Evolutionary conservation across 1,140 invertebrate genomes (phyloP).

Genomic region (Frieseomelitta varia): DNA sequence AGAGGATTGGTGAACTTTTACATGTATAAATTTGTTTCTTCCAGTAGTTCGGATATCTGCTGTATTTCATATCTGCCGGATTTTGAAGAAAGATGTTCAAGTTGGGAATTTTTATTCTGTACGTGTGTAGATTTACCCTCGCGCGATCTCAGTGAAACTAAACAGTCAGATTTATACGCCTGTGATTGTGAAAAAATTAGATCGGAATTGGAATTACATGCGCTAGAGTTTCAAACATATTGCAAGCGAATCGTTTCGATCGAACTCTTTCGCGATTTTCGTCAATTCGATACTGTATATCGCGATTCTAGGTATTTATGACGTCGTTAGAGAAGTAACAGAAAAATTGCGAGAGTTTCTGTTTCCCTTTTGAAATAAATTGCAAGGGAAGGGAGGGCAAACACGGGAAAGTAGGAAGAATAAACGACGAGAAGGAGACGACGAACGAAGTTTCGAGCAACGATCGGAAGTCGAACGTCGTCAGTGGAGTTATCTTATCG

Average conservation of each 20-base stretch:
- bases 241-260: no score
- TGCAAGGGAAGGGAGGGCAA: not conserved
- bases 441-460: slow-evolving; percentile 15
- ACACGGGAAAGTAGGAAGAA: not conserved
- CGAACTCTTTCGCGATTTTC: not conserved
- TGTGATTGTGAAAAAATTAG: no score
- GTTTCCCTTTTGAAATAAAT: not conserved
- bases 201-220: no score
- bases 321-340: not conserved
- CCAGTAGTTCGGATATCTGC: not conserved
- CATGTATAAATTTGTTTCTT: not conserved
- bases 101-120: no score
- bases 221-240: no score
- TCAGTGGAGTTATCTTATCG: slow-evolving; percentile 78
- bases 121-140: no score
- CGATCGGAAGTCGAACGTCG: slow-evolving; percentile 72
- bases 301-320: not conserved
- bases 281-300: no score
- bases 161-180: no score
- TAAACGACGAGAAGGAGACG: not conserved
- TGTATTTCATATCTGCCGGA: no score
- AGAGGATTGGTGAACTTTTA: not conserved
- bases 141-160: no score
- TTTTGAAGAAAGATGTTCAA: no score
- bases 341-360: not conserved